phyloP scores from a whole-genome alignment of 2,888 invertebrate species.

The Arge pagana region DNA sequence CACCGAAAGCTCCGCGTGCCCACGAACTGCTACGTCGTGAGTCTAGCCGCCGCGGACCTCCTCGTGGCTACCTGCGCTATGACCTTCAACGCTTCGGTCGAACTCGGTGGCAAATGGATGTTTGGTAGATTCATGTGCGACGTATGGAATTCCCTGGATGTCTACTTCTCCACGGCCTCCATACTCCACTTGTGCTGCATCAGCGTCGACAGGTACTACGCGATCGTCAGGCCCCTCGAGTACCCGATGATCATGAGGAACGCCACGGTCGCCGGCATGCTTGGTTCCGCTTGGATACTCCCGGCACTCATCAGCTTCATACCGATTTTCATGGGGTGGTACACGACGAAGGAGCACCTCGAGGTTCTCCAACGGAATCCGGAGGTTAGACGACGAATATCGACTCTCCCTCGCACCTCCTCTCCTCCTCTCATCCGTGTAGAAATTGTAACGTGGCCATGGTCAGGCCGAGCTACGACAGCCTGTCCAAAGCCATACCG shows the following conservation, averaged over 20 bases:
- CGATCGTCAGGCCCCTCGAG: slow-evolving; percentile 88
- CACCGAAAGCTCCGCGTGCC: slow-evolving; percentile 83
- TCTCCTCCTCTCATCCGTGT: too few species aligned
- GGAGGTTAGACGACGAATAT: too few species aligned
- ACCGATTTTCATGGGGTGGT: slow-evolving; percentile 69
- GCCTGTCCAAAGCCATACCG: too few species aligned
- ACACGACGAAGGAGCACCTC: slow-evolving; percentile 68
- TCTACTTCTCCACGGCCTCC: slow-evolving; percentile 90
- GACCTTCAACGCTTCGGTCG: slow-evolving; percentile 89
- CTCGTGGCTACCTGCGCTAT: slow-evolving; percentile 90
- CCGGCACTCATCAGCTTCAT: slow-evolving; percentile 67
- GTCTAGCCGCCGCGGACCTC: slow-evolving; percentile 90
- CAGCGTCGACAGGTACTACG: slow-evolving; percentile 89
- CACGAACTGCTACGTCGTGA: slow-evolving; percentile 95
- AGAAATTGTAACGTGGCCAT: too few species aligned
- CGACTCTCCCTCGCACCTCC: too few species aligned
- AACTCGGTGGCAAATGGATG: slow-evolving; percentile 84
- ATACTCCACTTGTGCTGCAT: slow-evolving; percentile 94
- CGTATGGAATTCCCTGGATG: slow-evolving; percentile 92
- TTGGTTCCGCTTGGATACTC: slow-evolving; percentile 63
- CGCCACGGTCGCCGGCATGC: slow-evolving; percentile 65
- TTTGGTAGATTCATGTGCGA: slow-evolving; percentile 91
- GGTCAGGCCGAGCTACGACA: too few species aligned
- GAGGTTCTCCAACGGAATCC: slow-evolving; percentile 66
- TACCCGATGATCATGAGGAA: slow-evolving; percentile 93